Evolutionary conservation across 1,140 invertebrate species (phyloP).

Genomic region (Dysdera silvatica): DNA sequence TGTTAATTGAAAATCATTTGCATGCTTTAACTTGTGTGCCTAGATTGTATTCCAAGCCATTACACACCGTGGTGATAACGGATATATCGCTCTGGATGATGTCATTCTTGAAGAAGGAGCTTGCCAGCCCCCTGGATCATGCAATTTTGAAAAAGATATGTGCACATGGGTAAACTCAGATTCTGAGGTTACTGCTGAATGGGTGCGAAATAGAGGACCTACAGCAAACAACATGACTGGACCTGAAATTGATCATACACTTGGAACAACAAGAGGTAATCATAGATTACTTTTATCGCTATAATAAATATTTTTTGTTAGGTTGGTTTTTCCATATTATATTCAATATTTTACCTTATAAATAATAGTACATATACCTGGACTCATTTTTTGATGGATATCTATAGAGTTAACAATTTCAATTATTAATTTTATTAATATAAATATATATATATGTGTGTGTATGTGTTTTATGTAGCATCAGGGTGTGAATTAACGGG

Average conservation of each 20-base stretch:
- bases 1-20: too few relatives aligned
- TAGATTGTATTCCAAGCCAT: constrained; percentile 30
- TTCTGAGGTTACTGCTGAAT: constrained; percentile 3
- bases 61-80: constrained; percentile 1
- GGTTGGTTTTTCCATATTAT: too few relatives aligned
- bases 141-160: constrained; percentile 30
- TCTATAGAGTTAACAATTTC: too few relatives aligned
- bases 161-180: constrained; percentile 28
- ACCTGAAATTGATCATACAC: constrained; percentile 36
- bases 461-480: too few relatives aligned
- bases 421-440: too few relatives aligned
- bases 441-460: too few relatives aligned
- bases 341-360: too few relatives aligned
- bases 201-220: constrained; percentile 19
- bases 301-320: too few relatives aligned
- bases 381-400: too few relatives aligned
- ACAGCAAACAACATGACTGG: constrained; percentile 20
- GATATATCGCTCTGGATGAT: constrained; percentile 31
- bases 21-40: too few relatives aligned
- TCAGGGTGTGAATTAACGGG: too few relatives aligned
- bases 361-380: too few relatives aligned
- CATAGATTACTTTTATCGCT: constrained; percentile 1
- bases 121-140: constrained; percentile 22
- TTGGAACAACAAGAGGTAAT: constrained; percentile 21
- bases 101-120: constrained; percentile 16